phyloP scores from a whole-genome alignment of 2,113 vertebrate species.

The Phyllopteryx taeniolatus region DNA sequence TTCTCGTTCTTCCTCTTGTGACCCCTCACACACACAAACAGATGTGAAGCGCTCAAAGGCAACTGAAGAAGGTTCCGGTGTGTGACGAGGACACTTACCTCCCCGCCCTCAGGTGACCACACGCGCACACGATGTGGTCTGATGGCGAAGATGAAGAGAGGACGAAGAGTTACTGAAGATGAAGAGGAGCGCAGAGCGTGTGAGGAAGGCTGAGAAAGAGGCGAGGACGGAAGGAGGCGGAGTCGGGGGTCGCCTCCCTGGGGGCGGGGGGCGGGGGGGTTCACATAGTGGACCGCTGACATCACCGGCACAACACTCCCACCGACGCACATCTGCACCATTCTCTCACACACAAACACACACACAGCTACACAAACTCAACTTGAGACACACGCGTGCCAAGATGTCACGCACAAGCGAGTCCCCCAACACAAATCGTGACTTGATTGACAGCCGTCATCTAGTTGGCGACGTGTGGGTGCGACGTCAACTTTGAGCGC shows the following conservation, averaged over 20 bases:
- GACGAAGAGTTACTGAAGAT: background rate
- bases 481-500: no score
- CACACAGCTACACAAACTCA: background rate
- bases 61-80: background rate
- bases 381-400: background rate
- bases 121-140: background rate
- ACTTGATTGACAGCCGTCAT: background rate
- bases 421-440: background rate
- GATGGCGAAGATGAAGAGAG: background rate
- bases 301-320: background rate
- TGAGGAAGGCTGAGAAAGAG: background rate
- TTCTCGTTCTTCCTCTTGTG: background rate
- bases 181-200: background rate
- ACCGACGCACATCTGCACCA: slow-evolving; percentile 15
- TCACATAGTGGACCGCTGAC: slow-evolving; percentile 1
- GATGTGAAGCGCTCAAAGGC: background rate
- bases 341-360: slow-evolving; percentile 6
- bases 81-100: background rate
- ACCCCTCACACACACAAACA: background rate
- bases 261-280: background rate
- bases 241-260: background rate
- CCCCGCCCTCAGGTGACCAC: slow-evolving; percentile 15
- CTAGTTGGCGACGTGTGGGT: no score
- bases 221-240: slow-evolving; percentile 1
- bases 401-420: no score